Base-by-base conservation (phyloP, 2,888 invertebrate genomes). In the Ichneumoninae sp. region DNA sequence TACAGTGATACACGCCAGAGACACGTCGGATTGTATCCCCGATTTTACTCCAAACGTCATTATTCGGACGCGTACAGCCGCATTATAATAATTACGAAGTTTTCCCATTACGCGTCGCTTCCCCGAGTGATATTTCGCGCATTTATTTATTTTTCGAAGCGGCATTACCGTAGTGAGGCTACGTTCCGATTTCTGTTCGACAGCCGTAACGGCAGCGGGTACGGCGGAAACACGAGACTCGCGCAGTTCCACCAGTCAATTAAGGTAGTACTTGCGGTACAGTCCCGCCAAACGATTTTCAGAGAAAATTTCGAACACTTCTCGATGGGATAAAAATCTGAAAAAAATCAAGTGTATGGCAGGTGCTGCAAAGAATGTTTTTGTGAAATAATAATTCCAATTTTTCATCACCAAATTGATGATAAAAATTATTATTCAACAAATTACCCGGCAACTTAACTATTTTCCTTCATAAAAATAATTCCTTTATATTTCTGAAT, bases 241-340 rank as follows among this genome's bases (percentile, higher is more conserved):
- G 8, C 22, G 22, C n/a, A 63, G 13, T 60, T 26, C 19, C 8
- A 22, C 36, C 30, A 71, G 22, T 44, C 47, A 79, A 70, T 63
- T 79, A 26, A 26, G 26, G 26, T 26, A 26, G 26, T 26, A 3
- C 26, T 26, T 26, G 3, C 26, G 26, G 26, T 26, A 26, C 26
- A 26, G 26, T 26, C 26, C 26, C 3, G 26, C 26, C 3, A 26
- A 26, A 26, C 26, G 26, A 26, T 2, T 26, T 3, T 26, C 26
- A 26, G 3, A 3, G 26, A 26, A 26, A 26, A 26, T 26, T 26
- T 26, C 26, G 26, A 26, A 26, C 3, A 26, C 26, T 3, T 26
- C 26, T 26, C 26, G 26, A 26, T 3, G 26, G 3, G 26, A 3
- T 26, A 26, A 26, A 26, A 26, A 26, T 26, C 26, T 26, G 26